Percentiles rank a stretch among this genome's conserved stretches.
These are phyloP conservation scores for Crax fasciolata DNA, from an alignment of 2,797 vertebrate genomes.

Conservation along the genomic window DNA sequence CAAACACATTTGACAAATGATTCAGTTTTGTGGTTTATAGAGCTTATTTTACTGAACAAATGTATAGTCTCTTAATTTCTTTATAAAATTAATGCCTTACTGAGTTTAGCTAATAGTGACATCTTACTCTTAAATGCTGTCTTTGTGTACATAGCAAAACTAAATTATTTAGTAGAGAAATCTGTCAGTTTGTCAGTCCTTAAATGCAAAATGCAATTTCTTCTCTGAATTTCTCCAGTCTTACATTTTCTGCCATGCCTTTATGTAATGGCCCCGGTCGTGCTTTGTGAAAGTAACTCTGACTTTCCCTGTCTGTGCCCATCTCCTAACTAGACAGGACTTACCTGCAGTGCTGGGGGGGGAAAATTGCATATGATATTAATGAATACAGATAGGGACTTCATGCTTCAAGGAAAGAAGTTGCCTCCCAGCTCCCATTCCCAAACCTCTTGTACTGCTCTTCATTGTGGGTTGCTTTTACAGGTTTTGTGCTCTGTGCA, in stretches of 20 bases:
- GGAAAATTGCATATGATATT: not conserved
- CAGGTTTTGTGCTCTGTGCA: not conserved
- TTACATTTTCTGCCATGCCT: not conserved
- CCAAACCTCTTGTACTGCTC: not conserved
- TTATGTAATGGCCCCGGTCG: not conserved
- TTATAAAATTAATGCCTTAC: not conserved
- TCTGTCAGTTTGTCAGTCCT: not conserved
- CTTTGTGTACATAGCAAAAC: not conserved
- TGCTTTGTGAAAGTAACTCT: not conserved
- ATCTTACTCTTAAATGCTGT: not conserved
- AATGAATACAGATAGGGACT: not conserved
- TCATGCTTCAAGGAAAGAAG: not conserved
- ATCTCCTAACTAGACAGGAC: not conserved
- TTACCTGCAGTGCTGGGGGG: not conserved
- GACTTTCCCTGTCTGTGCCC: not conserved
- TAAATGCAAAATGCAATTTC: not conserved
- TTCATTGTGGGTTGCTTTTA: not conserved
- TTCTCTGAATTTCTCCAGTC: not conserved
- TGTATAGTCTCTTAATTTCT: not conserved
- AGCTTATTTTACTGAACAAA: not conserved
- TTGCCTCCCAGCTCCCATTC: not conserved
- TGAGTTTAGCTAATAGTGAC: conserved; percentile 14
- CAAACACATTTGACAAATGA: not conserved
- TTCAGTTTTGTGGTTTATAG: not conserved
- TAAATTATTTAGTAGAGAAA: not conserved